phyloP scores from a whole-genome alignment of 1,140 invertebrate species.

The Cheumatopsyche charites region DNA sequence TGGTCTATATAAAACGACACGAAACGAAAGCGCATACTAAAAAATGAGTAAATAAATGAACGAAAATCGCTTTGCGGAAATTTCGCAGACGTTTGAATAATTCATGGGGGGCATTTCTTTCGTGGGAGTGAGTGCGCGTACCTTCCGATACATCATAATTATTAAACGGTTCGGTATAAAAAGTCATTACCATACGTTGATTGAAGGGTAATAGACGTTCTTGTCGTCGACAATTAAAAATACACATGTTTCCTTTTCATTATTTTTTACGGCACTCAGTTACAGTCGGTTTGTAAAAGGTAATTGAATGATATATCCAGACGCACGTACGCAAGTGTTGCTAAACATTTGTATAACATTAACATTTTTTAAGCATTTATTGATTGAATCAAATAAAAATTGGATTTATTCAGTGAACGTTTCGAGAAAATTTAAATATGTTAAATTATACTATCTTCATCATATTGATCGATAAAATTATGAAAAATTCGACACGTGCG shows the following conservation, averaged over 20 bases:
- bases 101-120: conserved; percentile 30
- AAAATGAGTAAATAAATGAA: conserved; percentile 4
- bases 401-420: too few species aligned
- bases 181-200: conserved; percentile 1
- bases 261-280: neutral
- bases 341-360: too few species aligned
- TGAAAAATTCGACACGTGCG: too few species aligned
- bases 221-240: conserved; percentile 17
- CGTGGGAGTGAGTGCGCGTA: neutral
- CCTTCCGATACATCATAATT: conserved; percentile 14
- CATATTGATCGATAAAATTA: too few species aligned
- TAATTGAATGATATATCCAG: too few species aligned
- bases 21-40: neutral
- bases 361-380: too few species aligned
- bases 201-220: conserved; percentile 21
- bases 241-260: neutral
- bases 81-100: conserved; percentile 32
- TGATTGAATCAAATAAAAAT: too few species aligned
- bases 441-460: too few species aligned
- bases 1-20: conserved; percentile 11
- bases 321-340: too few species aligned
- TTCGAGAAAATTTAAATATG: too few species aligned
- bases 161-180: neutral
- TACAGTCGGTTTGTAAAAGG: neutral
- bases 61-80: conserved; percentile 30